Evolutionary conservation across 2,797 vertebrate species (phyloP), one percentile per base, ranked within the genome.

Genomic region (Vireo griseus): DNA sequence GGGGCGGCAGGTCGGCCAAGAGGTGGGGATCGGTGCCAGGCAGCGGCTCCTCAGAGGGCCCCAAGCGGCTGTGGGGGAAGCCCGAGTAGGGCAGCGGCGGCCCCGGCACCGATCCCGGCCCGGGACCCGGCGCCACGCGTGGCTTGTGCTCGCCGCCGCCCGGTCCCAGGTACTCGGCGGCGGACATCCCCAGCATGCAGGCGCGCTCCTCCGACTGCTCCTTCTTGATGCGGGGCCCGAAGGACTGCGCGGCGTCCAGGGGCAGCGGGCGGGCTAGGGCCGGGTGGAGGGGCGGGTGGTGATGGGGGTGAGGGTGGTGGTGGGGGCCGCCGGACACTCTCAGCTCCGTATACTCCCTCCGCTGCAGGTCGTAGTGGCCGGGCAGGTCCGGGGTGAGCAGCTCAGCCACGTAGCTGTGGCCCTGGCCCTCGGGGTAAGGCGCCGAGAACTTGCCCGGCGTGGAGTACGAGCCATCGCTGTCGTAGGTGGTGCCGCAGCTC

Each of bases 391-490:
- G 97, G 6, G 98, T 98, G 44, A 99, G 98, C 26, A 99, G 98
- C 98, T 99, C 99, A 29, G 98, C 98, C 95, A 99, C 98, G 52
- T 99, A 98, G 88, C 99, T 98, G 82, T 98, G 98, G 28, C 98
- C 96, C 5, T 98, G 98, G 55, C 96, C 97, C 8, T 97, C 76
- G 26, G 93, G 28, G 55, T 98, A 98, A 92, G 88, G 84, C 50
- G 59, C 85, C 55, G 94, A 76, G 35, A 96, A 98, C 6, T 96
- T 97, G 59, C 90, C 80, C 16, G 96, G 90, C 17, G 96, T 93
- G 67, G 94, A 96, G 48, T 96, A 96, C 59, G 93, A 97, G 62
- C 98, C 98, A 40, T 97, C 95, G 92, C 98, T 98, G 91, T 99
- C 99, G 15, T 98, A 97, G 39, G 96, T 96, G 1, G 98, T 98